Evolutionary conservation across 30 jellyfish, hydroid and myxozoan species (phyloP).

Genomic region (Cassiopea xamachana): DNA sequence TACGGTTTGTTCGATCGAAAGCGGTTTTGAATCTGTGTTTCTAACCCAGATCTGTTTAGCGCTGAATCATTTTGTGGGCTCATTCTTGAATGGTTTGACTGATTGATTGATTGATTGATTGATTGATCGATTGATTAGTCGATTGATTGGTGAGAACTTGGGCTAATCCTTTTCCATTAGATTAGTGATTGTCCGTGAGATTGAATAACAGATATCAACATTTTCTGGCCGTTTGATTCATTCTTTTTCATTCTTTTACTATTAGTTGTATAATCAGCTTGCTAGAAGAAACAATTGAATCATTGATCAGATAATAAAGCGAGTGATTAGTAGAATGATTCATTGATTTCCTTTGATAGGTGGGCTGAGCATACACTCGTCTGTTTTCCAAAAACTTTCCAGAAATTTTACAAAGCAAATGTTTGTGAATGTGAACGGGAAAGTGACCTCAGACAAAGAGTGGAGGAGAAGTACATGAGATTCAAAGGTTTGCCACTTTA

Average conservation of each 20-base stretch:
- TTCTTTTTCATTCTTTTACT: too few species aligned
- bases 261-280: not conserved
- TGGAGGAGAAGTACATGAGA: slow-evolving; percentile 73
- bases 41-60: not conserved
- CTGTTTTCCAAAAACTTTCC: slow-evolving; percentile 85
- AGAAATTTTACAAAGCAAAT: slow-evolving; percentile 44
- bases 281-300: not conserved
- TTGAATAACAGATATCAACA: too few species aligned
- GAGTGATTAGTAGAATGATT: not conserved
- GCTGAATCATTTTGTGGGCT: not conserved
- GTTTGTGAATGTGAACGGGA: slow-evolving; percentile 44
- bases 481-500: slow-evolving; percentile 66
- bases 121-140: not conserved
- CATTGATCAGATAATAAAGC: not conserved
- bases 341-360: slow-evolving; percentile 19
- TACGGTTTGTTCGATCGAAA: not conserved
- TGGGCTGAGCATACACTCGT: slow-evolving; percentile 93
- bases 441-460: slow-evolving; percentile 72
- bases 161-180: too few species aligned
- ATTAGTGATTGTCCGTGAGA: too few species aligned
- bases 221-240: too few species aligned
- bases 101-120: not conserved
- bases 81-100: not conserved
- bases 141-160: not conserved
- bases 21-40: not conserved